These are phyloP conservation scores for Brienomyrus longianalis DNA, from an alignment of 2,113 vertebrate species.

Conservation along the genomic window DNA sequence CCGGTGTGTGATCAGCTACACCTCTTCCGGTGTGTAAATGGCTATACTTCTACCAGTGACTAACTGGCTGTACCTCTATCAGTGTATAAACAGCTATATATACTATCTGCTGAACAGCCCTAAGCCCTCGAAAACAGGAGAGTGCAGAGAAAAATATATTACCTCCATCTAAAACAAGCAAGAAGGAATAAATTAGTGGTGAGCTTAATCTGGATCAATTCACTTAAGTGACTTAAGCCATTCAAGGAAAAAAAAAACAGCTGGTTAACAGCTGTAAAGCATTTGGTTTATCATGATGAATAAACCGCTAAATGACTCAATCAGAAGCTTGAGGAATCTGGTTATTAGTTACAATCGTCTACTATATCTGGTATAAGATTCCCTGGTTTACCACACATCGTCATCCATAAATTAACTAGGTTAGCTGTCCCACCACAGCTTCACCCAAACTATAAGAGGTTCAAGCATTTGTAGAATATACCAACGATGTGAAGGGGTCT, in stretches of 20 bases:
- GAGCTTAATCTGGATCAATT: neutral
- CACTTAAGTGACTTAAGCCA: neutral
- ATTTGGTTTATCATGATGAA: neutral
- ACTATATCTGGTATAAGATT: neutral
- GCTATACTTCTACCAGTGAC: neutral
- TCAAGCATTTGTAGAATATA: neutral
- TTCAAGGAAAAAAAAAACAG: neutral
- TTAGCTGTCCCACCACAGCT: neutral
- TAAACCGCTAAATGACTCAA: conserved; percentile 3
- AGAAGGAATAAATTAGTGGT: neutral
- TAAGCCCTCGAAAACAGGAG: neutral
- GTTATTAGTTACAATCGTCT: neutral
- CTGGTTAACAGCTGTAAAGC: neutral
- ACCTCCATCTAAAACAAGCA: neutral
- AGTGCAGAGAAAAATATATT: neutral
- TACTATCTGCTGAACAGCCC: neutral
- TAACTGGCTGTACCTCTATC: neutral
- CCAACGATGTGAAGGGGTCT: neutral
- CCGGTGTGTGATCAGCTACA: neutral
- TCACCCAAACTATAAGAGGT: neutral
- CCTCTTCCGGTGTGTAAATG: neutral
- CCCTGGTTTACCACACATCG: neutral
- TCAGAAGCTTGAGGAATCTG: neutral
- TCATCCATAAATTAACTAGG: neutral
- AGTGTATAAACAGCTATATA: neutral